Base-by-base conservation (phyloP, 2,113 vertebrate species). In the Paramisgurnus dabryanus region DNA sequence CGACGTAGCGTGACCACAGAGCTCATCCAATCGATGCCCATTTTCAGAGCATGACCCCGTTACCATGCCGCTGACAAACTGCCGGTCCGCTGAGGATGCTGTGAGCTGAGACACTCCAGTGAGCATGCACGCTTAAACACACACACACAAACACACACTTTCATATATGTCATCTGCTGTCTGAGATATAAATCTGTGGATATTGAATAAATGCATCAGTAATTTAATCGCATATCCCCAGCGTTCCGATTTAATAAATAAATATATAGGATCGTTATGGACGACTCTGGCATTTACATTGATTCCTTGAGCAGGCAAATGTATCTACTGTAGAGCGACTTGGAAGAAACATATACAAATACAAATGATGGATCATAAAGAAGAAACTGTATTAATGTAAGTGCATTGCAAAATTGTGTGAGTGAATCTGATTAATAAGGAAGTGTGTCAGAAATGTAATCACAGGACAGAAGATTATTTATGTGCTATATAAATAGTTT, bases 21-120 rank as follows among this genome's bases (percentile, higher is more conserved):
- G 72, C 83, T 79, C 72, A 76, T 76, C 80, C 80, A 85, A 82
- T 85, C 76, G 61, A 85, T 85, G 80, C 70, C 80, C 77, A 76
- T 82, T 85, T 85, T 82, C 67, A 67, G 80, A 81, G 83, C 67
- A 80, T 82, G 83, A 85, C 83, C 83, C 83, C 75, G 71, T 85
- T 85, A 85, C 83, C 67, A 67, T 74, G 18, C 49, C 7, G 66
- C 66, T 71, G 67, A 82, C 71, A 71, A 82, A 76, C 60, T 72
- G 76, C 63, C 61, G 75, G 69, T 45, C 61, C 83, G 67, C 22
- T 63, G 83, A 73, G 80, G 77, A 65, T 63, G n/a, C 60, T 72
- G 70, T 60, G 65, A 79, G 66, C 71, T 57, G 69, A 82, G 67
- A 27, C 71, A 66, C 63, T 60, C 10, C 64, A 74, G 10, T 70